Conservation (phyloP, 2,113 vertebrate species). For the Indri indri region DNA sequence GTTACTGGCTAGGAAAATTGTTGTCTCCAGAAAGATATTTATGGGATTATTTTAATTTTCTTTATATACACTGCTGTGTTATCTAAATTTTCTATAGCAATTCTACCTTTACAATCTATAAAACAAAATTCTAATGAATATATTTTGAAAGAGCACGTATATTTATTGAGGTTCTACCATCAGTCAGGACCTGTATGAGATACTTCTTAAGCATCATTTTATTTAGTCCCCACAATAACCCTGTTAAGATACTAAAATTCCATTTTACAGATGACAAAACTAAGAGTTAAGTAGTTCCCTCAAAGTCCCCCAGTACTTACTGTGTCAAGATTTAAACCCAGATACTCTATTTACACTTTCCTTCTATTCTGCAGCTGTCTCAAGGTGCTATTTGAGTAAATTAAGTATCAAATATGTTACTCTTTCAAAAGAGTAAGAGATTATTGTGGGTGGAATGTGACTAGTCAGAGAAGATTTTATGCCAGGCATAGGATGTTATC, state of each 20-base stretch:
- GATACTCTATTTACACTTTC: background rate
- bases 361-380: background rate
- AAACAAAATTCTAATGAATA: conserved; percentile 14
- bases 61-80: background rate
- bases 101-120: conserved; percentile 5
- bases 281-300: background rate
- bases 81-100: background rate
- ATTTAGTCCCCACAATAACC: background rate
- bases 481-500: background rate
- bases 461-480: background rate
- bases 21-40: background rate
- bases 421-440: background rate
- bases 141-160: background rate
- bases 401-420: background rate
- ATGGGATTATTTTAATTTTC: conserved; percentile 11
- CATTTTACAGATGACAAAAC: background rate
- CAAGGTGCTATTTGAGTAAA: background rate
- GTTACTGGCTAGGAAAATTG: background rate
- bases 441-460: background rate
- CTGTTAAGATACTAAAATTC: background rate
- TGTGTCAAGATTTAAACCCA: background rate
- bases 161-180: background rate
- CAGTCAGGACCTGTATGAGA: background rate
- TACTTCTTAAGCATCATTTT: background rate
- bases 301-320: background rate